Conservation (phyloP, 2,888 invertebrate genomes). For the Lycophotia porphyrea region DNA sequence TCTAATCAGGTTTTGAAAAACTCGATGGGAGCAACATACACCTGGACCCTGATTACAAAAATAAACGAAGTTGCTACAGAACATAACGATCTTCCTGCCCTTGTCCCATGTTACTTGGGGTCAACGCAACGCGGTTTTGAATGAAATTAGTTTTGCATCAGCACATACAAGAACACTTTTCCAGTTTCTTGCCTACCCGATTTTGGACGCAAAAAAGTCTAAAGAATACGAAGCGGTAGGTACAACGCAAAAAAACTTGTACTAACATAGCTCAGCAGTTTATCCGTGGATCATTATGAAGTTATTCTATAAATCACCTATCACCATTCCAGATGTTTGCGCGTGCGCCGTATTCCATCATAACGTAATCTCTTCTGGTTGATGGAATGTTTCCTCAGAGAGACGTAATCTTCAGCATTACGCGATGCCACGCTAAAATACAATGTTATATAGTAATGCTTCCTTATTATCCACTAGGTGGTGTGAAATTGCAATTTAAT, state of each 20-base stretch:
- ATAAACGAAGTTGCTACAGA: not conserved
- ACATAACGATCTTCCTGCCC: not conserved
- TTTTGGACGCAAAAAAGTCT: not conserved
- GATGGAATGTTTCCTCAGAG: conserved; percentile 63
- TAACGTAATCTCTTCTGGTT: conserved; percentile 57
- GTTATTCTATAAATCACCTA: conserved; percentile 56
- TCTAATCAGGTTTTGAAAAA: conserved; percentile 4
- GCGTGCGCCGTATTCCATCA: conserved; percentile 58
- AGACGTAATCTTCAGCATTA: conserved; percentile 72
- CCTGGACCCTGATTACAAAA: not conserved
- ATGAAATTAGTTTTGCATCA: not conserved
- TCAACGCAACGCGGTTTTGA: not conserved
- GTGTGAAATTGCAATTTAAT: conserved; percentile 73
- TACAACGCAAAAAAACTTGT: conserved; percentile 13
- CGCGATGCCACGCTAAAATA: conserved; percentile 72
- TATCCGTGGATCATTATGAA: conserved; percentile 40
- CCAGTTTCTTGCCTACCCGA: not conserved
- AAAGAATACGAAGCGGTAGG: not conserved
- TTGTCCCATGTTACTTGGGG: not conserved
- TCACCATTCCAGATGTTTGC: conserved; percentile 56
- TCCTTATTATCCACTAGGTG: conserved; percentile 72
- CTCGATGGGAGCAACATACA: not conserved
- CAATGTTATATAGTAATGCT: conserved; percentile 70
- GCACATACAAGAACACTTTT: not conserved
- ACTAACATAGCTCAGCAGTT: conserved; percentile 28